Evolutionary conservation across 1,140 invertebrate genomes (phyloP), one percentile per base, ranked within the genome.

Genomic region (Schlechtendalia chinensis): DNA sequence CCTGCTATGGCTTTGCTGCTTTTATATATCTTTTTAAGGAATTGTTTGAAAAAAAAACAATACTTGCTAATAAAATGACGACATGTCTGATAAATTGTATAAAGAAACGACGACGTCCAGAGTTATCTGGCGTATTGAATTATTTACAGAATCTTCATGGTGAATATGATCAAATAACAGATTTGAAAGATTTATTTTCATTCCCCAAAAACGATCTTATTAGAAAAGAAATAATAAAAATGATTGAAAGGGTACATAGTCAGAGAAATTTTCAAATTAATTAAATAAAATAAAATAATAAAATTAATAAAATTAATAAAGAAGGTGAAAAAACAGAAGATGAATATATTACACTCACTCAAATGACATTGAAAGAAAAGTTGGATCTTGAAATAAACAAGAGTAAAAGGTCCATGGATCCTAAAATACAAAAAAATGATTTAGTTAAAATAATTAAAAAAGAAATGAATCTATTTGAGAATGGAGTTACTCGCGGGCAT

Each of bases 171-270:
- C 2, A 67, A 67, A 67, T 67, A n/a, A 39, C 63, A 67, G 8
- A 67, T 67, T 67, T 67, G 19, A 67, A 67, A 63, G 27, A 63
- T 63, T 8, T 67, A 67, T 67, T 67, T 67, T 39, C 11, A 67
- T 10, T 67, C 32, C 63, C 63, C 19, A 45, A 67, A 67, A 67
- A 67, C 45, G 63, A 67, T 67, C 45, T 67, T 67, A 67, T 67
- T 67, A 67, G 63, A 67, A 67, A 67, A 67, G 29, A 67, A 67
- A 67, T 22, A 67, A 67, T 67, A 67, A 67, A 67, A 67, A 39
- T 45, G 45, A 67, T 45, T 67, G 63, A 67, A 67, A 67, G 63
- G 63, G 45, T 65, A 65, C 63, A 65, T 63, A 17, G 32, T 63
- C n/a, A n/a, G n/a, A n/a, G n/a, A n/a, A n/a, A n/a, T n/a, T n/a